Base-by-base conservation (phyloP, 2,113 vertebrate genomes). In the Ondatra zibethicus region DNA sequence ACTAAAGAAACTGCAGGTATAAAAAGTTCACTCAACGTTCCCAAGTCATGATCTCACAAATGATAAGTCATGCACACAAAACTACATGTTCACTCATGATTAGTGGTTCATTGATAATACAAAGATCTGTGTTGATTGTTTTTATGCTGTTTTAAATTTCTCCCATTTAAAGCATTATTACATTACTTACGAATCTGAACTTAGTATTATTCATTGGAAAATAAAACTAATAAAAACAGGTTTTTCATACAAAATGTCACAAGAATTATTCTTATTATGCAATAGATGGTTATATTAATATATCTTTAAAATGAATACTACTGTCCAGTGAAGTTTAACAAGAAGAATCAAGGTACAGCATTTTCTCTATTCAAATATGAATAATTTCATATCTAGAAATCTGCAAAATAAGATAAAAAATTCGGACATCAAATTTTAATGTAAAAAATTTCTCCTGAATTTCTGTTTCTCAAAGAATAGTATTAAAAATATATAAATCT, bases 221-320 rank as follows among this genome's bases (percentile, higher is more conserved):
- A 33, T 42, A 31, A 14, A 90, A 52, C 25, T 91, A 93, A 0
- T 27, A 21, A 70, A 45, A 95, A 87, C 36, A 80, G 25, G 75
- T 9, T 42, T 85, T 52, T 75, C 63, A 31, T n/a, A 19, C 6
- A 75, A 52, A 93, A 92, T 89, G 91, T 70, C n/a, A 86, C 27
- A 25, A 70, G 25, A 92, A 87, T 77, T 70, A 96, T 3, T 92
- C 31, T 89, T 10, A 91, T 78, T 94, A 19, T 63, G 75, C 16
- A 89, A 66, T 6, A 52, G n/a, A 29, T 73, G 3, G 1, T 10
- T 76, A 75, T 29, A 61, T 27, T 52, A 76, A 65, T 65, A 13
- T 31, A 58, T 27, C 91, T 58, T 82, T 16, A 70, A 81, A 89
- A 76, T 87, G 4, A 93, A 8, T 82, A 95, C 65, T 45, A 52